Percentiles rank a stretch among this genome's conserved stretches.
Conservation (phyloP, 64 coral and sea anemone genomes). For the Stichodactyla mertensii region DNA sequence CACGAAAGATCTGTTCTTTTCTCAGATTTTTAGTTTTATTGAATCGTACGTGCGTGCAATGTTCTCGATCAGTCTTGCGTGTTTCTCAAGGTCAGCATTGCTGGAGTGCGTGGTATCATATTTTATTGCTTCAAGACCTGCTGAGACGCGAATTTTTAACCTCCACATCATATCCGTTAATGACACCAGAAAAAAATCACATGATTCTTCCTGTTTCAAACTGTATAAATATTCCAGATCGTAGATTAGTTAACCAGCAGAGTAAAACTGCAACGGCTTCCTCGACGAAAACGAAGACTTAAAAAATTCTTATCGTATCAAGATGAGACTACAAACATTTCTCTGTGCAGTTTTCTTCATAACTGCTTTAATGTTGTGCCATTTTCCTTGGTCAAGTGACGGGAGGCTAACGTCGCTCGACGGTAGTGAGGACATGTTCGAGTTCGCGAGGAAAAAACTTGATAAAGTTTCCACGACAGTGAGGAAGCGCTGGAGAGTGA, state of each 20-base stretch:
- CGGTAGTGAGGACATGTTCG: neutral
- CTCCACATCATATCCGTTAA: neutral
- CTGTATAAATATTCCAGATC: neutral
- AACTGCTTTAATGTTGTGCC: neutral
- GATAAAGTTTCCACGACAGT: constrained; percentile 6
- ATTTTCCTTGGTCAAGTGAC: neutral
- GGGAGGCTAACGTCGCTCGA: neutral
- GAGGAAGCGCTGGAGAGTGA: neutral
- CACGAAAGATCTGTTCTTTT: too few species aligned
- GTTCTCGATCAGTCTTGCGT: too few species aligned
- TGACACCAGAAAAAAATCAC: neutral
- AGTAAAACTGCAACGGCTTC: neutral
- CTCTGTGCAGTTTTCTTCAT: neutral
- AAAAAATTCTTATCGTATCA: neutral
- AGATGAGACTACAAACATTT: neutral
- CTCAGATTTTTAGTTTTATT: too few species aligned
- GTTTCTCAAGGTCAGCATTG: too few species aligned
- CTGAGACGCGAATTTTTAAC: neutral
- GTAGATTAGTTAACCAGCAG: neutral
- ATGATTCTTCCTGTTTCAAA: neutral
- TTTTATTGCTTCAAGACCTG: neutral
- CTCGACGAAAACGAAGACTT: too few species aligned
- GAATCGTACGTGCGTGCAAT: too few species aligned
- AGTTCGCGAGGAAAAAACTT: neutral
- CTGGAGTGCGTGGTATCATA: too few species aligned